Conservation (phyloP, 2,888 invertebrate species). For the Kuschelorhynchus macadamiae region DNA sequence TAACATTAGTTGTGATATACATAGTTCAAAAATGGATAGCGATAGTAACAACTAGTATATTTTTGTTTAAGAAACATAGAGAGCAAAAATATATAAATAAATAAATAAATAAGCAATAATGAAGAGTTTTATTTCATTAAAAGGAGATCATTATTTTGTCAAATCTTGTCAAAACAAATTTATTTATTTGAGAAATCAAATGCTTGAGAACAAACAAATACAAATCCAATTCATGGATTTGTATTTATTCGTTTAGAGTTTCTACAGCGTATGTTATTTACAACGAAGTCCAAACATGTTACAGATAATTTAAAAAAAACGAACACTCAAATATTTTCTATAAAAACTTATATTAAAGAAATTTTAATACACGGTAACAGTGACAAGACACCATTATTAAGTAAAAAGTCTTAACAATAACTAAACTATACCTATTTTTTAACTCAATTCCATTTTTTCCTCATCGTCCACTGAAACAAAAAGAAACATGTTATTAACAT, state of each 20-base stretch:
- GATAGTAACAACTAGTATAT: conserved; percentile 13
- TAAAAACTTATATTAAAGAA: conserved; percentile 2
- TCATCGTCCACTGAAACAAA: conserved; percentile 56
- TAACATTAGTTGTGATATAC: not conserved
- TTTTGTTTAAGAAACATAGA: conserved; percentile 11
- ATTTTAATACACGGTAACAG: not conserved
- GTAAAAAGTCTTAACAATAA: too few species aligned
- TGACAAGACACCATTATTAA: too few species aligned
- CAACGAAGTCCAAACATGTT: too few species aligned
- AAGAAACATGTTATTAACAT: conserved; percentile 13
- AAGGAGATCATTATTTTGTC: not conserved
- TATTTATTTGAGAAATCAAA: too few species aligned
- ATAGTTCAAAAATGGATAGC: conserved; percentile 1
- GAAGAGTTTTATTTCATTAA: not conserved
- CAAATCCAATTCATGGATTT: too few species aligned
- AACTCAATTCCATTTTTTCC: conserved; percentile 55
- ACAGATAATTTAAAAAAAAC: not conserved
- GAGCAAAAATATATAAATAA: conserved; percentile 1
- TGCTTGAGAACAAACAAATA: too few species aligned
- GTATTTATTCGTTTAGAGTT: too few species aligned
- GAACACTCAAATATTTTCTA: not conserved
- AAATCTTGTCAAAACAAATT: too few species aligned
- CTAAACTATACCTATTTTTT: too few species aligned
- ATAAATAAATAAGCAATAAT: not conserved
- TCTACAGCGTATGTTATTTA: too few species aligned